These are phyloP conservation scores for Caenorhabditis brenneri DNA, from an alignment of 1,140 invertebrate genomes.

Conservation along the genomic window DNA sequence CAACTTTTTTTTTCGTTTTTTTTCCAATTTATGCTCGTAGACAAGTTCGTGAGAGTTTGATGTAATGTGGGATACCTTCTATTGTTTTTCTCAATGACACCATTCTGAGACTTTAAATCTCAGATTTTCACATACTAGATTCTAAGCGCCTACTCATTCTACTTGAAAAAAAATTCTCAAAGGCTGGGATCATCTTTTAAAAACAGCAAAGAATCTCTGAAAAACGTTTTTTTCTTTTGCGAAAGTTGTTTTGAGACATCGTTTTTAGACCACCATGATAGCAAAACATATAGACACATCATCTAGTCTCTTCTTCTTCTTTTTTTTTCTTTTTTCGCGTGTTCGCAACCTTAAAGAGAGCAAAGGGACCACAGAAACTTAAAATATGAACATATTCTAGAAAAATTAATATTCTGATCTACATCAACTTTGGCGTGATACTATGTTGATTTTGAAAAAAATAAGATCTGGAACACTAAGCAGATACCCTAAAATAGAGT, in stretches of 20 bases:
- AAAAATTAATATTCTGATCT: background rate
- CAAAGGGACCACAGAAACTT: background rate
- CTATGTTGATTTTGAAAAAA: background rate
- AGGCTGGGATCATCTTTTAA: background rate
- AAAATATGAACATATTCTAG: background rate
- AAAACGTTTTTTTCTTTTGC: background rate
- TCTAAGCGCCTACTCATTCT: background rate
- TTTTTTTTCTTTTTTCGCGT: background rate
- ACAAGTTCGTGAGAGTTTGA: conserved; percentile 1
- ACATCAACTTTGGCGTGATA: background rate
- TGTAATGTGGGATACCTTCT: background rate
- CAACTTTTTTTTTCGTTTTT: background rate
- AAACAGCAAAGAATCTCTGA: background rate
- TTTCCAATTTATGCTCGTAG: background rate
- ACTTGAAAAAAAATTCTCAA: background rate
- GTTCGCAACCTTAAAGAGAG: background rate
- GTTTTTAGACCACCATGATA: background rate
- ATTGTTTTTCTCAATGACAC: background rate
- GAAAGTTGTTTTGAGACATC: background rate
- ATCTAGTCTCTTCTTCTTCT: background rate
- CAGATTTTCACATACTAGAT: background rate
- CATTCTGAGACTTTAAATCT: background rate
- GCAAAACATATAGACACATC: background rate
- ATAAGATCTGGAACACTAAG: background rate
- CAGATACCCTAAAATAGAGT: background rate